A percentile compares a stretch with the other conserved stretches of the same genome.
phyloP scores from a whole-genome alignment of 2,113 vertebrate species.

The Paedocypris sp. region DNA sequence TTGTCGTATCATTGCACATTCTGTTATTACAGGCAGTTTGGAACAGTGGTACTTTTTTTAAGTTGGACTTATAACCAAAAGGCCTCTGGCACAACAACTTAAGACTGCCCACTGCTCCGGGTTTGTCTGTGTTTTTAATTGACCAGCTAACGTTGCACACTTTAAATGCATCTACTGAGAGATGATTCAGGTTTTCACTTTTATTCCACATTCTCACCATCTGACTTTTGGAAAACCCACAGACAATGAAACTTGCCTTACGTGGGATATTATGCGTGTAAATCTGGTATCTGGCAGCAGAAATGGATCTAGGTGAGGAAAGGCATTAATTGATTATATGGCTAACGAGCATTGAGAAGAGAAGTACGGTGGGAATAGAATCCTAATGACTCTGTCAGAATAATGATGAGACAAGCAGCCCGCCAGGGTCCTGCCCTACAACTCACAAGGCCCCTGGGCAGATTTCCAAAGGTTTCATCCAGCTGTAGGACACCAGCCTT shows the following conservation, averaged over 20 bases:
- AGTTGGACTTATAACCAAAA: too few species aligned
- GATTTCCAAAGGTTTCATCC: not conserved
- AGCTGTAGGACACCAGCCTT: not conserved
- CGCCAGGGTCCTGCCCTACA: not conserved
- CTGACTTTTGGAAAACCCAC: too few species aligned
- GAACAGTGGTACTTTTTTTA: too few species aligned
- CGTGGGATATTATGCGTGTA: constrained; percentile 42
- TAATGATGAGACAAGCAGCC: constrained; percentile 36
- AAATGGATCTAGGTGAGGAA: constrained; percentile 25
- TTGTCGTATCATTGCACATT: too few species aligned
- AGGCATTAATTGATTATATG: constrained; percentile 60
- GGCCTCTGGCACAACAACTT: too few species aligned
- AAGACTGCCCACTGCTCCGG: too few species aligned
- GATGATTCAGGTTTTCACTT: too few species aligned
- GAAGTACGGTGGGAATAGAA: constrained; percentile 47
- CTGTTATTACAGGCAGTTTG: too few species aligned
- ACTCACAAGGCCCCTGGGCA: constrained; percentile 7
- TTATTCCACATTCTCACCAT: too few species aligned
- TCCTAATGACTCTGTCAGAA: constrained; percentile 59
- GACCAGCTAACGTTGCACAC: too few species aligned
- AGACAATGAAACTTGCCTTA: constrained; percentile 17
- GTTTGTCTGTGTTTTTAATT: too few species aligned
- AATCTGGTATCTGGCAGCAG: constrained; percentile 33
- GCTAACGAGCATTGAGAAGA: constrained; percentile 67
- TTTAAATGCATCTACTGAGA: too few species aligned